These are phyloP conservation scores for Micrasema longulum DNA, from an alignment of 1,140 invertebrate species.

Conservation along the genomic window DNA sequence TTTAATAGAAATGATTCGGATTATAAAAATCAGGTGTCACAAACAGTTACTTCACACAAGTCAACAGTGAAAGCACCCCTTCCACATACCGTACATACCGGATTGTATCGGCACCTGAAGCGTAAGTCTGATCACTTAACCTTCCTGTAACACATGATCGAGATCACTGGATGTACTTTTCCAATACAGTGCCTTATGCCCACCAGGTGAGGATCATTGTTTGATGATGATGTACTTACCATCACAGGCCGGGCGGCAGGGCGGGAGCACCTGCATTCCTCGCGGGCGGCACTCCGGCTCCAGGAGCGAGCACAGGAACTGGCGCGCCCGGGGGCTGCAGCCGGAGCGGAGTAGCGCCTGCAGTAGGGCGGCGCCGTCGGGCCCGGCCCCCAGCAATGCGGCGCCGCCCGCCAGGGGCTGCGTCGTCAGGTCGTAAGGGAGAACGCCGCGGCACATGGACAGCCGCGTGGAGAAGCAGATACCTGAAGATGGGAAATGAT, in stretches of 20 bases:
- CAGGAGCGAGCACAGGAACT: constrained; percentile 73
- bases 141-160: too few relatives aligned
- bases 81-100: too few relatives aligned
- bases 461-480: constrained; percentile 64
- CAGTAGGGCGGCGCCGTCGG: constrained; percentile 65
- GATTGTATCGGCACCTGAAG: too few relatives aligned
- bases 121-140: too few relatives aligned
- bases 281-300: constrained; percentile 75
- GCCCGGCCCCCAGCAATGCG: constrained; percentile 61
- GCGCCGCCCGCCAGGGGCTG: constrained; percentile 60
- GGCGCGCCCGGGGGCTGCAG: constrained; percentile 71
- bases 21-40: too few relatives aligned
- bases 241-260: constrained; percentile 75
- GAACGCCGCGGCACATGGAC: constrained; percentile 69
- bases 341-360: constrained; percentile 71
- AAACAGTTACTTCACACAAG: too few relatives aligned
- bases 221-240: too few relatives aligned
- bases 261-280: constrained; percentile 69
- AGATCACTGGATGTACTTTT: too few relatives aligned
- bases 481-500: constrained; percentile 45
- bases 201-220: too few relatives aligned
- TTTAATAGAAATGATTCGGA: too few relatives aligned
- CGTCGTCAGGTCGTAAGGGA: constrained; percentile 74
- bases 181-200: too few relatives aligned
- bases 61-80: too few relatives aligned